These are phyloP conservation scores for Coptotermes formosanus DNA, from an alignment of 1,140 invertebrate genomes.

Conservation along the genomic window DNA sequence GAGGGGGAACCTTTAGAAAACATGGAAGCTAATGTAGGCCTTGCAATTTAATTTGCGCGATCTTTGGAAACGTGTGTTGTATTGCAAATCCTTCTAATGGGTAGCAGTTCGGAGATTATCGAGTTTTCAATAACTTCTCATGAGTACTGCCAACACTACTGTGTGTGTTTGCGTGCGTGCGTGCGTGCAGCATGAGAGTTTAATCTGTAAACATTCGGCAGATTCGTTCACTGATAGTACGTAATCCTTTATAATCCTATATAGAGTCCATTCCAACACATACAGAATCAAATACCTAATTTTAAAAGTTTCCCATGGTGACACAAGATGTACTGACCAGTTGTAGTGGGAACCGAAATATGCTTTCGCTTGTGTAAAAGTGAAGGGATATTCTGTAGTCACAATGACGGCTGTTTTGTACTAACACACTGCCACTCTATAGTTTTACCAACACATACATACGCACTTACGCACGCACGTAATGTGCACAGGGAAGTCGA, in stretches of 20 bases:
- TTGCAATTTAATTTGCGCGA: too few relatives aligned
- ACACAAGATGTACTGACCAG: neutral
- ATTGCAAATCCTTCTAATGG: too few relatives aligned
- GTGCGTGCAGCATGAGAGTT: neutral
- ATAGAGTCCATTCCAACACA: neutral
- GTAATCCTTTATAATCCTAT: neutral
- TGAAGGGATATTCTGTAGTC: neutral
- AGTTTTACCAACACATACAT: neutral
- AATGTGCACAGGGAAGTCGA: neutral
- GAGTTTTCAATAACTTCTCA: neutral
- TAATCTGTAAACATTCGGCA: neutral
- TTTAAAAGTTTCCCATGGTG: neutral
- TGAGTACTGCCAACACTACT: neutral
- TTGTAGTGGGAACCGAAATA: neutral
- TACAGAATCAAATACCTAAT: neutral
- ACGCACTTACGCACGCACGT: neutral
- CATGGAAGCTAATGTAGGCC: too few relatives aligned
- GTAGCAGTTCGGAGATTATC: too few relatives aligned
- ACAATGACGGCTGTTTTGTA: neutral
- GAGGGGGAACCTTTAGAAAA: too few relatives aligned
- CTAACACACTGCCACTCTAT: neutral
- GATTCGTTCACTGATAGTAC: neutral
- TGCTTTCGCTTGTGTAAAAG: neutral
- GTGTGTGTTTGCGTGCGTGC: neutral
- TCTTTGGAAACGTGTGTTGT: too few relatives aligned